Base-by-base conservation (phyloP, 2,888 invertebrate genomes). In the Cerceris ruficornis region DNA sequence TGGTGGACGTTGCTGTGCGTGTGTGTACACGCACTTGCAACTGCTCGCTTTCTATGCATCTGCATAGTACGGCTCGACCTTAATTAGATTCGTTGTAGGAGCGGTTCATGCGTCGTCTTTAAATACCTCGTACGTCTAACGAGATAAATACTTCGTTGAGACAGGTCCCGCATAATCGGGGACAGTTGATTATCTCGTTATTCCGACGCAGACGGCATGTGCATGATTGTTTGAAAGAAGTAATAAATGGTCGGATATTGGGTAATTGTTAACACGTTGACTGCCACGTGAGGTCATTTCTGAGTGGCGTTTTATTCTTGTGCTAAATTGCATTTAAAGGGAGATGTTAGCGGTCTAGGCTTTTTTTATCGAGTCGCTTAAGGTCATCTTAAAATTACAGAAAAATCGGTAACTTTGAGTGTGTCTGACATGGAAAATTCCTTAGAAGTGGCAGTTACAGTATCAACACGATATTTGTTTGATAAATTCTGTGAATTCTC, bases 141-240 rank as follows among this genome's bases (percentile, higher is more conserved):
- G 77, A 85, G 86, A 85, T 85, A 84, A 85, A 84, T 85, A 69
- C 75, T 71, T 73, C 42, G 61, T 60, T 28, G 39, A 60, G 71
- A 71, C 65, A 71, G 66, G 69, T 60, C 73, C 59, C 49, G 58
- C 64, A 77, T 69, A 77, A 68, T 67, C 72, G 62, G 60, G 64
- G 68, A 55, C 62, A 72, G 71, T 75, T 80, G 86, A 85, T 85
- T 85, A 86, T 85, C 86, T 82, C 78, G 86, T 85, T 85, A 83
- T 83, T 83, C 77, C 28, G 75, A 72, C 69, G 70, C 69, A 43
- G 41, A 50, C 66, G 64, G 69, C 70, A 64, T 70, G 74, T 42
- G 69, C 14, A 11, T 67, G 54, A 28, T 28, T 28, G 28, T 28
- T 28, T 28, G 28, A 28, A 28, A 28, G 28, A 28, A 28, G 4